Base-by-base conservation (phyloP, 2,888 invertebrate species). In the Drosophila subsilvestris region DNA sequence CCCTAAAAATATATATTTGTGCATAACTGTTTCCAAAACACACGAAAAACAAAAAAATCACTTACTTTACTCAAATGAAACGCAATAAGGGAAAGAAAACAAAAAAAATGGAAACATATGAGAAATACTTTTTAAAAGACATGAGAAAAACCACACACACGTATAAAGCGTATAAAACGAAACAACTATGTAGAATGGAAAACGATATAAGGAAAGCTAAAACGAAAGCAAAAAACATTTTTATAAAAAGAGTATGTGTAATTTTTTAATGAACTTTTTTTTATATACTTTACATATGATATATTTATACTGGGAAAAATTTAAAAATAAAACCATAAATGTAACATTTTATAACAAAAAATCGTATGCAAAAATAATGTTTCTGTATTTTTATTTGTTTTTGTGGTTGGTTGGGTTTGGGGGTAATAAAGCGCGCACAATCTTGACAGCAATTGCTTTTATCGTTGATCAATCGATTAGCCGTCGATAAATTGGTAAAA, bases 191-290 rank as follows among this genome's bases (percentile, higher is more conserved):
- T 25, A 32, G 56, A 47, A 54, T 25, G 32, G 32, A 45, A 60
- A 53, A 18, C 29, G 20, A 32, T 54, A 22, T 51, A 57, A 67
- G 44, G 43, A 29, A 50, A 37, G 20, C 22, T 9, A 25, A 42
- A 27, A 37, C 45, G 14, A 20, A 57, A 45, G 55, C 45, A 48
- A 62, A 20, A 51, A 62, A 63, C 22, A 71, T 57, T 71, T 63
- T 71, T 51, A 32, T 57, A 63, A 69, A 76, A 77, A 80, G 77
- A 80, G 63, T 80, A 82, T 83, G 86, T 86, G 83, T 83, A 83
- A 83, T 83, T 83, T 83, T 83, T 83, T 86, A 83, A 79, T 76
- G 49, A 83, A 86, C 86, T 84, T 86, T 83, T 80, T 82, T 83
- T 83, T 83, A 86, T 86, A 83, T 83, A 78, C 86, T 83, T 83